Evolutionary conservation across 2,888 invertebrate species (phyloP).

Genomic region (Leucania comma): DNA sequence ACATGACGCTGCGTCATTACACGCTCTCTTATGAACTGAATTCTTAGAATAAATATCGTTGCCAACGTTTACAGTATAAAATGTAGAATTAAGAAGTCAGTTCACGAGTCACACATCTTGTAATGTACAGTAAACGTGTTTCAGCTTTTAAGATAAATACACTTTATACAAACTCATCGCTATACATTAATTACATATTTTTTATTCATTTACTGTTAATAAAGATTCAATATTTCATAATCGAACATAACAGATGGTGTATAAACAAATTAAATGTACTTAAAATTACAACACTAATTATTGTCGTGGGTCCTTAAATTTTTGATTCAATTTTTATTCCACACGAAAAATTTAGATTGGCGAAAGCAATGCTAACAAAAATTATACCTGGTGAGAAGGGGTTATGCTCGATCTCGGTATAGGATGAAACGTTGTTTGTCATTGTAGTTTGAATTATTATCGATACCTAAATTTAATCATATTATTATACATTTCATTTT

Average conservation of each 20-base stretch:
- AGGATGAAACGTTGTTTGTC: constrained; percentile 27
- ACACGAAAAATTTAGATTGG: constrained; percentile 51
- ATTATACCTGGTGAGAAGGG: constrained; percentile 22
- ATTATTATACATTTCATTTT: no score
- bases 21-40: constrained; percentile 26
- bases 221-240: constrained; percentile 67
- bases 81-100: constrained; percentile 45
- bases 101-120: constrained; percentile 25
- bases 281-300: constrained; percentile 83
- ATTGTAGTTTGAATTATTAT: background rate
- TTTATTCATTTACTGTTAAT: constrained; percentile 57
- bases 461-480: no score
- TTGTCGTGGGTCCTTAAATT: constrained; percentile 83
- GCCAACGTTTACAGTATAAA: constrained; percentile 39
- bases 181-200: constrained; percentile 63
- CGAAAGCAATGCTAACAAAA: constrained; percentile 50
- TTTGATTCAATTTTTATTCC: constrained; percentile 65
- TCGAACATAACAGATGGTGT: constrained; percentile 55
- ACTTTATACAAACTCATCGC: constrained; percentile 65
- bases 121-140: constrained; percentile 57
- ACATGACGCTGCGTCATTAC: constrained; percentile 43
- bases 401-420: constrained; percentile 26
- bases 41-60: constrained; percentile 50
- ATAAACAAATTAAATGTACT: constrained; percentile 64
- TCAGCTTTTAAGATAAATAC: constrained; percentile 59